Evolutionary conservation across 2,797 vertebrate species (phyloP).

Genomic region (Premnoplex brunnescens): DNA sequence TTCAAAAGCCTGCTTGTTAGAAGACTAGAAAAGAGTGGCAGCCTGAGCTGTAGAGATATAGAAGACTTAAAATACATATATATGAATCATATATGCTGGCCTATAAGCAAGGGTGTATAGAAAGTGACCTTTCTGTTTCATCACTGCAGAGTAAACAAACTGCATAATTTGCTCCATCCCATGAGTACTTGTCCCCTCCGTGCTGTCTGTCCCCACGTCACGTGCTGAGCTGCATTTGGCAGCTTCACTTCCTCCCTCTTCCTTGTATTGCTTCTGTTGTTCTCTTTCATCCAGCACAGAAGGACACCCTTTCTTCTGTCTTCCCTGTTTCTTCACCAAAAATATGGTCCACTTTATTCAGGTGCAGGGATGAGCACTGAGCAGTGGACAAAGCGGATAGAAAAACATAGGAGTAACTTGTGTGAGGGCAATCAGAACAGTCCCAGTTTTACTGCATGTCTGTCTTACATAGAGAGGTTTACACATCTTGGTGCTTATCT

Average conservation of each 20-base stretch:
- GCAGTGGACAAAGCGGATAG: not conserved
- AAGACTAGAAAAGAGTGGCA: conserved; percentile 31
- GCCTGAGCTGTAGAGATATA: conserved; percentile 60
- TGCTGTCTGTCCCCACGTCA: not conserved
- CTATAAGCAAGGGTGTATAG: not conserved
- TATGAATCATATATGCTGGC: conserved; percentile 17
- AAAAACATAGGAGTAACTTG: not conserved
- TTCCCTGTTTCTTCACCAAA: not conserved
- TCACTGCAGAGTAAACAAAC: conserved; percentile 16
- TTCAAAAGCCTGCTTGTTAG: conserved; percentile 62
- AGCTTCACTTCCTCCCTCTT: not conserved
- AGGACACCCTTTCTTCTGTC: not conserved
- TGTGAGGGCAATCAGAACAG: not conserved
- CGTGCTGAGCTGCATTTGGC: fast-evolving
- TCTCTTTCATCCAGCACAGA: not conserved
- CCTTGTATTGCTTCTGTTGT: not conserved
- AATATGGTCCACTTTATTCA: not conserved
- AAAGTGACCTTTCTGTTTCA: conserved; percentile 31
- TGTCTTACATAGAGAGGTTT: not conserved
- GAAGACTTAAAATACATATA: conserved; percentile 41
- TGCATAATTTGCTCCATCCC: conserved; percentile 12
- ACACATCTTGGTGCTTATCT: not conserved
- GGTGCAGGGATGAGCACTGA: not conserved
- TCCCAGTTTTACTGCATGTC: not conserved
- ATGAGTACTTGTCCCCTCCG: not conserved